Base-by-base conservation (phyloP, 2,113 vertebrate genomes). In the Uropsilus gracilis region DNA sequence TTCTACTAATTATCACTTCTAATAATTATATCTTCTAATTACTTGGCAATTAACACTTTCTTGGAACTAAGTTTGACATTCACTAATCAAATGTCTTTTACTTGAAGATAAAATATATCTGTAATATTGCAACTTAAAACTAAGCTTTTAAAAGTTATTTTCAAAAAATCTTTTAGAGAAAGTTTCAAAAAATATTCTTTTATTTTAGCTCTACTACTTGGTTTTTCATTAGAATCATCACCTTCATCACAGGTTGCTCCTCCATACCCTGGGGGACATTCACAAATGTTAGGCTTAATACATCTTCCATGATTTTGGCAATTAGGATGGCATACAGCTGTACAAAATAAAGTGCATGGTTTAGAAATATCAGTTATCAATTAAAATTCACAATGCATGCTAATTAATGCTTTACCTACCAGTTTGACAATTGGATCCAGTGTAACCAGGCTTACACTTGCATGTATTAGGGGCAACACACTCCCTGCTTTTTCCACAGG, bases 281-380 rank as follows among this genome's bases (percentile, higher is more conserved):
- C 98, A 95, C 99, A 99, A 92, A 98, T 75, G 1, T 98, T 98
- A 3, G 99, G 99, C 64, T 98, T 98, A 81, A 98, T 97, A 94
- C 99, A 99, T 95, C 98, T 99, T 57, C 99, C 99, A 73, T 92
- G 98, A 97, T 99, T 99, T 98, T 97, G 99, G 95, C 99, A 99
- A 96, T 99, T 98, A 10, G 99, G 99, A 42, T 97, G 98, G 91
- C 99, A 99, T 9, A 99, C 7, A 81, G 99, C 99, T 99, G 97
- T 90, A 84, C 28, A 97, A 98, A 96, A 94, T 72, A 93, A 97
- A 90, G 55, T 73, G 39, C 8, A 34, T 18, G 78, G 48, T 72
- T 97, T 96, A 92, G 83, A 96, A 87, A 88, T 68, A 85, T 37
- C 50, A 71, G 59, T 77, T 92, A 39, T 55, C 66, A 90, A 63